Evolutionary conservation across 2,797 vertebrate genomes (phyloP).

Genomic region (Darevskia mixta): DNA sequence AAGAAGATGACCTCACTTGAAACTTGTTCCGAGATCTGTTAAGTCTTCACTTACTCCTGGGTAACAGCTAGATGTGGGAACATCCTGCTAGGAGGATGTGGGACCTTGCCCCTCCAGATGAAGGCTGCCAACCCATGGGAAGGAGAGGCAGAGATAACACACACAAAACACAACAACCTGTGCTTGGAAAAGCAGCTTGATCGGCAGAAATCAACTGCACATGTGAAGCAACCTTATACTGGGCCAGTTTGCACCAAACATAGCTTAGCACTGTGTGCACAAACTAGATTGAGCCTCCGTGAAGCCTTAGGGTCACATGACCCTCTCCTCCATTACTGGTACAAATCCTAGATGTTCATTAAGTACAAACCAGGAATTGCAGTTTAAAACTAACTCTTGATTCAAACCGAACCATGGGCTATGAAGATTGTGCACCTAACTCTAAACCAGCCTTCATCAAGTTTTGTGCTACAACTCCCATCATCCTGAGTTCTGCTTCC

Average conservation of each 20-base stretch:
- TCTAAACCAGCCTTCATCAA: background rate
- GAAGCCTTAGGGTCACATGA: no score
- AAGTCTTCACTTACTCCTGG: background rate
- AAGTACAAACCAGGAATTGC: no score
- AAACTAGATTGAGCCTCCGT: no score
- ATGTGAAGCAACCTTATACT: background rate
- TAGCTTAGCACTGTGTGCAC: no score
- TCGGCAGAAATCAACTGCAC: background rate
- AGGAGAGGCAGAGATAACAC: no score
- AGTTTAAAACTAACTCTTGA: no score
- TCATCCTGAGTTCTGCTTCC: background rate
- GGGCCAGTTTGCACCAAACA: no score
- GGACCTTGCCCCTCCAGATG: background rate
- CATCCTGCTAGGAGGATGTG: background rate
- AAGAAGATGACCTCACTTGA: conserved; percentile 22
- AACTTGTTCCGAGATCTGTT: conserved; percentile 6
- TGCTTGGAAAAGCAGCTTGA: background rate
- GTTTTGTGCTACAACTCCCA: background rate
- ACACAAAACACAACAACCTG: background rate
- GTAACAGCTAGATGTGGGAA: background rate
- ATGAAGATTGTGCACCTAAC: no score
- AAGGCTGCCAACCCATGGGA: background rate
- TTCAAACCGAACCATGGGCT: no score
- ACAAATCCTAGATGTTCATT: no score
- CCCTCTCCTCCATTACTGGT: no score